A percentile compares a stretch with the other conserved stretches of the same genome.
These are phyloP conservation scores for Pleuronectes platessa DNA, from an alignment of 2,113 vertebrate species.

Conservation along the genomic window DNA sequence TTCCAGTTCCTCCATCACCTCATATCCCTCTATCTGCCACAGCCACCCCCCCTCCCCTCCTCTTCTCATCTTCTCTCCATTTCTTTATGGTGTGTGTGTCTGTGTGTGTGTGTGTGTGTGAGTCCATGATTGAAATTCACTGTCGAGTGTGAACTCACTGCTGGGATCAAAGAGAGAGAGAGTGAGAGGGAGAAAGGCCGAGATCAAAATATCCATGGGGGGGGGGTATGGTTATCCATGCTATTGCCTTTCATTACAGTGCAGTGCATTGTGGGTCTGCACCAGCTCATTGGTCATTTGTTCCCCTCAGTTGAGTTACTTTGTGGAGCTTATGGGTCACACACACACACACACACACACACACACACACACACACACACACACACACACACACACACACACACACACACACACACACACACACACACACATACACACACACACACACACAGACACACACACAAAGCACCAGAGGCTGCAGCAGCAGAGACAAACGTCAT, in stretches of 20 bases:
- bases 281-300: constrained; percentile 51
- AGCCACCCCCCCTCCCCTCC: background rate
- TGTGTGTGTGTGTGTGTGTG: background rate
- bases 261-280: constrained; percentile 46
- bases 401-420: too few relatives aligned
- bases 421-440: too few relatives aligned
- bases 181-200: constrained; percentile 1
- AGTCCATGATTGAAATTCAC: constrained; percentile 53
- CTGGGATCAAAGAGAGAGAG: constrained; percentile 43
- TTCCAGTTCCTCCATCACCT: background rate
- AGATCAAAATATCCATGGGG: constrained; percentile 44
- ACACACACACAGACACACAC: too few relatives aligned
- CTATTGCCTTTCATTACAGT: constrained; percentile 39
- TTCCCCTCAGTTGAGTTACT: constrained; percentile 43
- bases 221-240: constrained; percentile 32
- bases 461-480: too few relatives aligned
- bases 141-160: too few relatives aligned
- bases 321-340: constrained; percentile 17
- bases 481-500: too few relatives aligned
- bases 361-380: background rate
- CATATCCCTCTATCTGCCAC: constrained; percentile 12
- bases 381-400: background rate
- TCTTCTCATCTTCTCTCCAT: background rate
- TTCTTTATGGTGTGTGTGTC: constrained; percentile 19
- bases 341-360: background rate